Evolutionary conservation across 2,113 vertebrate species (phyloP), one percentile per base, ranked within the genome.

Genomic region (Gymnobelideus leadbeateri): DNA sequence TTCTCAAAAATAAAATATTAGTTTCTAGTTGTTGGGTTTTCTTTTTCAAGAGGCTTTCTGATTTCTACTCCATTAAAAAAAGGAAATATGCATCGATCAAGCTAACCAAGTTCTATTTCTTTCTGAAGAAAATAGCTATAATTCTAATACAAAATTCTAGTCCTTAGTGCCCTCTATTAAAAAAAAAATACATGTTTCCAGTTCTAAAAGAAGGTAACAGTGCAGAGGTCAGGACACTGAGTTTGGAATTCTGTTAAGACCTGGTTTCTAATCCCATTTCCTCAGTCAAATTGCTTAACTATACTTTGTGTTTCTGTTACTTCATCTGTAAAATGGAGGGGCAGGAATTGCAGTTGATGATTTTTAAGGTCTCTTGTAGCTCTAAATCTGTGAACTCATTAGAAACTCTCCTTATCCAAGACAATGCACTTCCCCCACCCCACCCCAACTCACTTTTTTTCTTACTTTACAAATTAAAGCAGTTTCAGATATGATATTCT

Each of bases 51-150:
- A 91, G 91, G 8, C 24, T 91, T 96, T 55, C 94, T 51, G 50
- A 94, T 93, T 95, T 97, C 92, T 96, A 94, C 57, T 90, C 43
- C 95, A 96, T 91, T 25, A 90, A n/a, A 95, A n/a, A 96, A 97
- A 94, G 89, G 89, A 92, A 7, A 6, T 94, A 68, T 68, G 21
- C 37, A 96, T 93, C 6, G 68, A 92, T 94, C 47, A 95, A 95
- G 53, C 51, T 95, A 2, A 91, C n/a, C 54, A 94, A 61, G 55
- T 94, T 91, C 55, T 61, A 61, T 54, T 47, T 68, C 26, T 94
- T 89, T 95, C 50, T 96, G 68, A 53, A 93, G 23, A 21, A 92
- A 55, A 0, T 49, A 93, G 3, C 25, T 91, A 51, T 91, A 31
- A 51, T 23, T 93, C 16, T 91, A 91, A n/a, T 19, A 97, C 92